phyloP scores from a whole-genome alignment of 1,140 invertebrate species.

The Euglossa dilemma region DNA sequence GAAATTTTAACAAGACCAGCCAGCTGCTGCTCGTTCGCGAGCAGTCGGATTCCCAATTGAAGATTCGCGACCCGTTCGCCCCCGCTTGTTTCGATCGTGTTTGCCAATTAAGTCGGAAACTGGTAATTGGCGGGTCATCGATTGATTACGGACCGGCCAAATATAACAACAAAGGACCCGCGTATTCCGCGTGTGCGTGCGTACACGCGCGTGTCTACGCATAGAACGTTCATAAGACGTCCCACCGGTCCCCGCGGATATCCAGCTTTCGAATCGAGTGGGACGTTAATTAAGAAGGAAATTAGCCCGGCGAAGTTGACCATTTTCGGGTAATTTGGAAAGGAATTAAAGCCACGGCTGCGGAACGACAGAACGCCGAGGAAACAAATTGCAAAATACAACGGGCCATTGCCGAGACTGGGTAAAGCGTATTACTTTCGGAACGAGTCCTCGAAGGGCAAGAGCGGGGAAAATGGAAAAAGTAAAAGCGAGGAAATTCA shows the following conservation, averaged over 20 bases:
- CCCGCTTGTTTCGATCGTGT: constrained; percentile 50
- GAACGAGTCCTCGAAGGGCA: not conserved
- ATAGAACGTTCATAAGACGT: not conserved
- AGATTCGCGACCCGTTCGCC: constrained; percentile 3
- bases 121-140: constrained; percentile 65
- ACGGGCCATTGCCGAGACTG: not conserved
- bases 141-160: constrained; percentile 60
- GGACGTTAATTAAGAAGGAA: not conserved
- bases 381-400: not conserved
- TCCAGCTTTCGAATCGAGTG: not conserved
- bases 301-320: not conserved
- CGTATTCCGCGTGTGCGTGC: constrained; percentile 16
- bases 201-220: not conserved
- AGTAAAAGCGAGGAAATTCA: not conserved
- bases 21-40: not conserved
- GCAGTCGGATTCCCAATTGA: constrained; percentile 36
- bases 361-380: not conserved
- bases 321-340: constrained; percentile 3
- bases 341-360: not conserved
- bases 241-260: not conserved
- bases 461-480: not conserved
- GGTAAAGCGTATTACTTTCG: constrained; percentile 2
- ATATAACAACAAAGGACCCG: constrained; percentile 68
- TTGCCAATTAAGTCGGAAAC: constrained; percentile 66
- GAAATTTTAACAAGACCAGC: not conserved